phyloP scores from a whole-genome alignment of 2,113 vertebrate species.

The Semicossyphus pulcher region DNA sequence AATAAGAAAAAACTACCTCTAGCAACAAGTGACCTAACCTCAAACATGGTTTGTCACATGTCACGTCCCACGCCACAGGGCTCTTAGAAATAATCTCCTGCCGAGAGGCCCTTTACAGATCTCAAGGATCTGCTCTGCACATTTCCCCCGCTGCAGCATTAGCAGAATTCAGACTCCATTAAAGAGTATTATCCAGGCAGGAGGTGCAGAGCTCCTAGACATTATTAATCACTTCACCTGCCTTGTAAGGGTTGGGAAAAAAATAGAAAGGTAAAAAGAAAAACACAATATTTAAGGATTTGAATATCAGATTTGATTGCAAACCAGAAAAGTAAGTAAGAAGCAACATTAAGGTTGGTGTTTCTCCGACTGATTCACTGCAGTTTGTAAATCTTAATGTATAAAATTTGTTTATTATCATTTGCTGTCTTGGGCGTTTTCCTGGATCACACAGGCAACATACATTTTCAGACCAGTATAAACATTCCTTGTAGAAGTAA shows the following conservation, averaged over 20 bases:
- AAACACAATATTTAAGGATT: background rate
- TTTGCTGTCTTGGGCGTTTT: too few relatives aligned
- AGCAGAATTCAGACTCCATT: slow-evolving; percentile 58
- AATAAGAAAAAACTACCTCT: background rate
- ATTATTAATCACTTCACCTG: slow-evolving; percentile 50
- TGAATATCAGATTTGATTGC: background rate
- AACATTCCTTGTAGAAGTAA: too few relatives aligned
- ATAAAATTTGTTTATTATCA: too few relatives aligned
- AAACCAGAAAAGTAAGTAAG: background rate
- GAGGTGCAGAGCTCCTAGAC: slow-evolving; percentile 41
- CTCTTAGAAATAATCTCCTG: slow-evolving; percentile 19
- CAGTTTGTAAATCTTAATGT: background rate
- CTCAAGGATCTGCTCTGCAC: slow-evolving; percentile 33
- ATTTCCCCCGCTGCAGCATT: slow-evolving; percentile 32
- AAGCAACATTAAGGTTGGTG: background rate
- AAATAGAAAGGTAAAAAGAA: background rate
- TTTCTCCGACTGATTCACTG: slow-evolving; percentile 2
- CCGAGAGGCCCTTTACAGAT: slow-evolving; percentile 45
- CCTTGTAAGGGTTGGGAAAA: background rate
- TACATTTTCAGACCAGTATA: too few relatives aligned
- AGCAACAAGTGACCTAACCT: background rate
- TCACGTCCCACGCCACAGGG: slow-evolving; percentile 14
- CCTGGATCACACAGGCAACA: too few relatives aligned
- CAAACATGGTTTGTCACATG: background rate
- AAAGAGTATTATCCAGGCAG: slow-evolving; percentile 60